These are phyloP conservation scores for Lasioglossum calceatum DNA, from an alignment of 2,888 invertebrate genomes.

Conservation along the genomic window DNA sequence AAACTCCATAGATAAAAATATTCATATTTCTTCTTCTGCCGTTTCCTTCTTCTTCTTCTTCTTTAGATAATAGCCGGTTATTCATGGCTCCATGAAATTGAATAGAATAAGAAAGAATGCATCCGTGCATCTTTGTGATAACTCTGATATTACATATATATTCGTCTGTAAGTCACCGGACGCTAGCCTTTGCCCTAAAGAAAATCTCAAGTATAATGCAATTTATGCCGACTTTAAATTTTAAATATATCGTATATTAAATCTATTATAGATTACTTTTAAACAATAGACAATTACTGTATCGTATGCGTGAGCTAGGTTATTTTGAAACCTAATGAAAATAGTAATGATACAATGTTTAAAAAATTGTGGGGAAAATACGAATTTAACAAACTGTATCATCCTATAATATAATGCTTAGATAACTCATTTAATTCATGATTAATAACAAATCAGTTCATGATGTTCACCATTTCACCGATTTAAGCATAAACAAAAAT, in stretches of 20 bases:
- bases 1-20: neutral
- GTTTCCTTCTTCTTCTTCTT: neutral
- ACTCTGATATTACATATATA: neutral
- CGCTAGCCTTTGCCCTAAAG: neutral
- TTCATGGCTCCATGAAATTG: constrained; percentile 2
- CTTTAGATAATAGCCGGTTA: neutral
- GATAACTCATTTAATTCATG: neutral
- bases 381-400: too few relatives aligned
- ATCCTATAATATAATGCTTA: too few relatives aligned
- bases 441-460: neutral
- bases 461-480: neutral
- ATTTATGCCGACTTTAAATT: neutral
- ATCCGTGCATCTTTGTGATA: neutral
- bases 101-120: neutral
- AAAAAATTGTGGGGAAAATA: neutral
- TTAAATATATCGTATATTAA: neutral
- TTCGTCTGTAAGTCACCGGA: neutral
- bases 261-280: neutral
- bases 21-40: neutral
- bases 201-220: neutral
- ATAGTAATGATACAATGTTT: neutral
- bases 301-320: too few relatives aligned
- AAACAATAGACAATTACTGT: too few relatives aligned
- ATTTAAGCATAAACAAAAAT: neutral
- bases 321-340: neutral